Base-by-base conservation (phyloP, 1,140 invertebrate genomes). In the Zaprionus kolodkinae region DNA sequence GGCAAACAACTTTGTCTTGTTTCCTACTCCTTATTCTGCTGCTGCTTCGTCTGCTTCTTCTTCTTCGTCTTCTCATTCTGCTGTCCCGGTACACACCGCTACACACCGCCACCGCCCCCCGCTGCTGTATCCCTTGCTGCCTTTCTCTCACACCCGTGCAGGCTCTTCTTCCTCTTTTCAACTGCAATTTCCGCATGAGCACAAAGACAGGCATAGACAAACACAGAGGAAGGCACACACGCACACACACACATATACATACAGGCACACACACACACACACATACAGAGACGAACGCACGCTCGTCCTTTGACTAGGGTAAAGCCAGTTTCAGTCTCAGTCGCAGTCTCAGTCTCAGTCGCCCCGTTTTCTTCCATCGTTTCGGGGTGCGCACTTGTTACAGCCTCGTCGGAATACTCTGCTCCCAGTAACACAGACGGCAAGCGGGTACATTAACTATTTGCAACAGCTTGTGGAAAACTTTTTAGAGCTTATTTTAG, bases 1-100 rank as follows among this genome's bases (percentile, higher is more conserved):
- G 64, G 65, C 71, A 73, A 73, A 73, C 64, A 73, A 69, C 72
- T 74, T 74, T 25, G 59, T 74, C 50, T 61, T 63, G 38, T 71
- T 64, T 64, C 52, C 30, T 12, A 38, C 62, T 33, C 30, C 43
- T 52, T 50, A n/a, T n/a, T n/a, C n/a, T n/a, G n/a, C n/a, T n/a
- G n/a, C 40, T 43, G 21, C 21, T 21, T 21, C 40, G 15, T 45
- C 0, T 12, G 11, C 25, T n/a, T 25, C 33, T 48, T 30, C 27
- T 30, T 30, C 21, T 21, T 21, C 21, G 1, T 21, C 21, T 21
- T 1, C 21, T 21, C 21, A 21, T 21, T 21, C 21, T 21, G 21
- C 21, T 21, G 21, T 21, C 21, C 21, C 27, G 27, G 27, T 30
- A 30, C 27, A 30, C 27, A 7, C 10, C 25, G 0, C 27, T 15